Evolutionary conservation across 2,797 vertebrate genomes (phyloP).

Genomic region (Salarias fasciatus): DNA sequence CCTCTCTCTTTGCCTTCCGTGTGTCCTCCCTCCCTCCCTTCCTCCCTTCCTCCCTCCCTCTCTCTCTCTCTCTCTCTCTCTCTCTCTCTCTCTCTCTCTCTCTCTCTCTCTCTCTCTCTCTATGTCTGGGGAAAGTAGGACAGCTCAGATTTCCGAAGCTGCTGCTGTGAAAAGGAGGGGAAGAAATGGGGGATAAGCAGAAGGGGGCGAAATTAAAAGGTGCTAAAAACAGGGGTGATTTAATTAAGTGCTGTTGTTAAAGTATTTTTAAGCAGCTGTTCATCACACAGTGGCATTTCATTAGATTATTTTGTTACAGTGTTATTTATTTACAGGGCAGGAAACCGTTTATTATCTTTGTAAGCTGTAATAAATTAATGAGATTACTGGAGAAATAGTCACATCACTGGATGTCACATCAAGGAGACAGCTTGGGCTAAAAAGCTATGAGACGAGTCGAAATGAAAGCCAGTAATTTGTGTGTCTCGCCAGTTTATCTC

Average conservation of each 20-base stretch:
- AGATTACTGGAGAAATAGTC: neutral
- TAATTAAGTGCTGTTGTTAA: neutral
- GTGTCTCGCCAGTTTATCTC: too few relatives aligned
- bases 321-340: neutral
- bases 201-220: conserved; percentile 9
- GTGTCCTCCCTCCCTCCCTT: conserved; percentile 1
- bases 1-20: conserved; percentile 52
- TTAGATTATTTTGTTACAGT: neutral
- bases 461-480: neutral
- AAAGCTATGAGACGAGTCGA: neutral
- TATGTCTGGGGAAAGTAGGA: conserved; percentile 80
- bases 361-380: neutral
- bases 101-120: conserved; percentile 18
- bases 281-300: neutral
- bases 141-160: conserved; percentile 82
- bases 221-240: neutral
- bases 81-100: conserved; percentile 10
- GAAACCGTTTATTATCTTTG: neutral
- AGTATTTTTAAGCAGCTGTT: neutral
- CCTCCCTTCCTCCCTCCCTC: conserved; percentile 61
- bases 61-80: conserved; percentile 22
- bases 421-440: neutral
- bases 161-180: conserved; percentile 61
- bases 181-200: conserved; percentile 14
- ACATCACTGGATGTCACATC: neutral